Percentiles rank a stretch among this genome's conserved stretches.
These are phyloP conservation scores for Polylopha cassiicola DNA, from an alignment of 2,888 invertebrate genomes.

Conservation along the genomic window DNA sequence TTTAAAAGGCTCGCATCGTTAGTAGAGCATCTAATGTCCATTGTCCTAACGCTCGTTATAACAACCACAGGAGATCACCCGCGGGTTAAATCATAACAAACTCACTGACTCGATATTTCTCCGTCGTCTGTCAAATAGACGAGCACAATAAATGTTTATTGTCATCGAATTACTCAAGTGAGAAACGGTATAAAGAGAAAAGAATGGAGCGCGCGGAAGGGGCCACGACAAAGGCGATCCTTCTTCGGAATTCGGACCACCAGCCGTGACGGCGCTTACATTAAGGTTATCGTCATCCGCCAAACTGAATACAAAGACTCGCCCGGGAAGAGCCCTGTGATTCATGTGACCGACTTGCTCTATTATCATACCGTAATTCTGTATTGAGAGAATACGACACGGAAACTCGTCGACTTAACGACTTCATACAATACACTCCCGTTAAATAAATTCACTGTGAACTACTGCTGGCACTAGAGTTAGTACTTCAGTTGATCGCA, in stretches of 20 bases:
- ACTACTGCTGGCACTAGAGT: not conserved
- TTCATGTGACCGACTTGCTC: slow-evolving; percentile 61
- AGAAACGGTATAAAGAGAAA: slow-evolving; percentile 73
- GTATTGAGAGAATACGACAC: slow-evolving; percentile 48
- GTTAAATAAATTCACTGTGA: slow-evolving; percentile 9
- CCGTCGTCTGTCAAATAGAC: slow-evolving; percentile 72
- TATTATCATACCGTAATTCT: slow-evolving; percentile 60
- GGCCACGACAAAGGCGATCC: slow-evolving; percentile 73
- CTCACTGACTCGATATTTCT: slow-evolving; percentile 67
- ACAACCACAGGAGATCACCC: slow-evolving; percentile 39
- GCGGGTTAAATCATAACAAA: slow-evolving; percentile 53
- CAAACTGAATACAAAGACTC: slow-evolving; percentile 72
- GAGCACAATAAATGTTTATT: slow-evolving; percentile 75
- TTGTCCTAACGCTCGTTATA: slow-evolving; percentile 46
- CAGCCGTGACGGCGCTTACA: slow-evolving; percentile 75
- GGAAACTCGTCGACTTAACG: slow-evolving; percentile 36
- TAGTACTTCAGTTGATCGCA: no score
- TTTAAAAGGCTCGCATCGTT: slow-evolving; percentile 29
- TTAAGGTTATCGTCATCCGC: slow-evolving; percentile 75
- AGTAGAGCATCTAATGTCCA: slow-evolving; percentile 31
- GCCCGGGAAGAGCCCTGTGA: slow-evolving; percentile 61
- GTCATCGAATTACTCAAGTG: slow-evolving; percentile 75
- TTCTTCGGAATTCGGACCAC: slow-evolving; percentile 66
- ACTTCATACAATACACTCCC: slow-evolving; percentile 22
- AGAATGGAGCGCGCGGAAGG: slow-evolving; percentile 69